phyloP scores from a whole-genome alignment of 2,797 vertebrate species.

The Gallirallus australis region DNA sequence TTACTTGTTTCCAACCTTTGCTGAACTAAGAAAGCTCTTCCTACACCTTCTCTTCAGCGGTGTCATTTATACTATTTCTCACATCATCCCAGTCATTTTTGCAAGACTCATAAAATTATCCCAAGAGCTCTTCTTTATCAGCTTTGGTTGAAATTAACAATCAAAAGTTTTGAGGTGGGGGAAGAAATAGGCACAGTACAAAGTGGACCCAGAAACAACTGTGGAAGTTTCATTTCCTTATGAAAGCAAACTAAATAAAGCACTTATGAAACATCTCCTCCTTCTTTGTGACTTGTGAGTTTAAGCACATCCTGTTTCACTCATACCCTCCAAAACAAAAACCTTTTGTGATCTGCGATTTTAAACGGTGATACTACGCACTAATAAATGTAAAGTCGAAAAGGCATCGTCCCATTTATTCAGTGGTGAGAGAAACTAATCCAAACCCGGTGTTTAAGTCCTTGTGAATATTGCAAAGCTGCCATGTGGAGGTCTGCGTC shows the following conservation, averaged over 20 bases:
- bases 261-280: neutral
- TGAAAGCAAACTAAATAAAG: neutral
- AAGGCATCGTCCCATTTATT: neutral
- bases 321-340: neutral
- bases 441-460: neutral
- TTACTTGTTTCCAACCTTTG: neutral
- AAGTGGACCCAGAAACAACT: neutral
- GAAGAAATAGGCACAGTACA: neutral
- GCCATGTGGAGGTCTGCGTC: neutral
- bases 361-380: neutral
- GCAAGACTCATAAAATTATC: neutral
- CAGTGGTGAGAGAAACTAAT: accelerated
- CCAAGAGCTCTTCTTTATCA: neutral
- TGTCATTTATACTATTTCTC: neutral
- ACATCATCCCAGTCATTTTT: neutral
- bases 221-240: neutral
- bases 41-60: neutral
- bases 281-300: neutral
- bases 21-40: neutral
- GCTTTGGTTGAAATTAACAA: neutral
- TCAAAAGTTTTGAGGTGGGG: neutral
- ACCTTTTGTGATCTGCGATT: neutral
- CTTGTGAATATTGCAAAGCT: accelerated
- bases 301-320: neutral
- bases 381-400: neutral